Conservation (phyloP, 2,888 invertebrate genomes). For the Melanostoma mellinum region DNA sequence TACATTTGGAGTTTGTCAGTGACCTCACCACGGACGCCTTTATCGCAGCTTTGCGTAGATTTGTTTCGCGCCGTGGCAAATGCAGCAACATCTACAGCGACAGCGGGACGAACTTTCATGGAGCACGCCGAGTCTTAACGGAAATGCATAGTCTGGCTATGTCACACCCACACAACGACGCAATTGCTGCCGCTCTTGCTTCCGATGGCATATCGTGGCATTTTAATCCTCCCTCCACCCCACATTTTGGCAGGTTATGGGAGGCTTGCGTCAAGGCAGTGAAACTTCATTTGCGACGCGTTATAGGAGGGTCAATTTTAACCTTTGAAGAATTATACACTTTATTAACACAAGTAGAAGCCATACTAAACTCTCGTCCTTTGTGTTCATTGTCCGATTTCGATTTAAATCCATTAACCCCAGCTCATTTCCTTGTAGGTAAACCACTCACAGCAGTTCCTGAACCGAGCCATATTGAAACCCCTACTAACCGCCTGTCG, state of each 20-base stretch:
- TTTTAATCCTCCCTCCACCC: slow-evolving; percentile 57
- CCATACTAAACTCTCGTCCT: too few relatives aligned
- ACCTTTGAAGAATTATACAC: slow-evolving; percentile 36
- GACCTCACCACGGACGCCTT: slow-evolving; percentile 62
- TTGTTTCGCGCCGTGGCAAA: slow-evolving; percentile 49
- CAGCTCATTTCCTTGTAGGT: too few relatives aligned
- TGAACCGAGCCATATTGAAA: too few relatives aligned
- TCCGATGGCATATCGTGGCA: slow-evolving; percentile 54
- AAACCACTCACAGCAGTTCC: too few relatives aligned
- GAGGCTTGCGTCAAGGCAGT: slow-evolving; percentile 28
- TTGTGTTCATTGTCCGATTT: too few relatives aligned
- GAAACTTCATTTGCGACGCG: slow-evolving; percentile 28
- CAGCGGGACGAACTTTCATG: slow-evolving; percentile 65
- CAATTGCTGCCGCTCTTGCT: slow-evolving; percentile 45
- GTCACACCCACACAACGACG: slow-evolving; percentile 40
- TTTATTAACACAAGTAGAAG: neutral
- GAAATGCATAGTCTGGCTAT: slow-evolving; percentile 49
- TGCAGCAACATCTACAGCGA: slow-evolving; percentile 53
- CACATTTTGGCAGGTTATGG: slow-evolving; percentile 46
- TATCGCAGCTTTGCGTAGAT: slow-evolving; percentile 52
- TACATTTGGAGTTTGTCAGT: slow-evolving; percentile 46
- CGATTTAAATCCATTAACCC: too few relatives aligned
- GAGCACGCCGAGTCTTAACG: slow-evolving; percentile 45
- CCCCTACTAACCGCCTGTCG: too few relatives aligned
- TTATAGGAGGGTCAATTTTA: slow-evolving; percentile 21